phyloP scores from a whole-genome alignment of 2,113 vertebrate species.

The Epinephelus cyanopodus region DNA sequence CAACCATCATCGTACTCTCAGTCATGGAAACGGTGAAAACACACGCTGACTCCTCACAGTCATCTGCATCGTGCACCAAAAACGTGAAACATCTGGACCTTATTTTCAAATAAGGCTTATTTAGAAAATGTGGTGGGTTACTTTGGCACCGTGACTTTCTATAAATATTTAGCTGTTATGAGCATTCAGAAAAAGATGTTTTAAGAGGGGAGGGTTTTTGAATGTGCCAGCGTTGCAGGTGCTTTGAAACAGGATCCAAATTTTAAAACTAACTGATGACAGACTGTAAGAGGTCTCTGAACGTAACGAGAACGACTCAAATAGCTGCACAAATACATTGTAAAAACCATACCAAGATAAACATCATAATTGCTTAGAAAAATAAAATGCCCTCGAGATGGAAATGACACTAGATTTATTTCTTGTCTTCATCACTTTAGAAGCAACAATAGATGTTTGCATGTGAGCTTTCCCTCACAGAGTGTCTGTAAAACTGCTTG shows the following conservation, averaged over 20 bases:
- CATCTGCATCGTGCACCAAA: conserved; percentile 40
- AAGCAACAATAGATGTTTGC: not conserved
- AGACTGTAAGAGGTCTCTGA: conserved; percentile 5
- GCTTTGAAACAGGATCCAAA: conserved; percentile 49
- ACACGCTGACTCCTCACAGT: conserved; percentile 56
- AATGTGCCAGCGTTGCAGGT: conserved; percentile 69
- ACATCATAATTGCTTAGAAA: conserved; percentile 1
- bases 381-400: conserved; percentile 26
- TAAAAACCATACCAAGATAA: conserved; percentile 7
- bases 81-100: conserved; percentile 73
- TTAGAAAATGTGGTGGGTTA: conserved; percentile 82
- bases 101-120: conserved; percentile 71
- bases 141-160: conserved; percentile 70
- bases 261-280: conserved; percentile 13
- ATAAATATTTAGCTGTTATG: conserved; percentile 79
- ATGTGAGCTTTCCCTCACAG: conserved; percentile 2
- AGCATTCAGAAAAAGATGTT: conserved; percentile 60
- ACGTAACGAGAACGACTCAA: conserved; percentile 4
- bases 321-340: not conserved
- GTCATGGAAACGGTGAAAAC: conserved; percentile 81
- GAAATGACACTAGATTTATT: conserved; percentile 1
- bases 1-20: conserved; percentile 55
- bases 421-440: conserved; percentile 2
- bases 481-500: conserved; percentile 6
- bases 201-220: conserved; percentile 49